These are phyloP conservation scores for Leucophenga varia DNA, from an alignment of 1,140 invertebrate genomes.

Conservation along the genomic window DNA sequence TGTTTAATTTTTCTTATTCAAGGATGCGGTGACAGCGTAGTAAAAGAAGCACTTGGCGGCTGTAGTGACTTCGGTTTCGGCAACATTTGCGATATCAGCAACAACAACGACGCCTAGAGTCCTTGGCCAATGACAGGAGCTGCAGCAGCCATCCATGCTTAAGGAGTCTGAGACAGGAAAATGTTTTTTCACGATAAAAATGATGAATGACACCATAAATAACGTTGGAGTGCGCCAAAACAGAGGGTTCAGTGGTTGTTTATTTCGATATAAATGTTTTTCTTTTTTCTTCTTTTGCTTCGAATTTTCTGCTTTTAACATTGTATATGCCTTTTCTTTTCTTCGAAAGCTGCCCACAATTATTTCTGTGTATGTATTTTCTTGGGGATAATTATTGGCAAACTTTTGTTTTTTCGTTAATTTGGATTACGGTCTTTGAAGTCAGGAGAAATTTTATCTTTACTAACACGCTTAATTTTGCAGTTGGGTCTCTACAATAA, in stretches of 20 bases:
- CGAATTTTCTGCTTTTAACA: slow-evolving; percentile 27
- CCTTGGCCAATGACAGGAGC: slow-evolving; percentile 44
- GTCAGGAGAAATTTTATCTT: no score
- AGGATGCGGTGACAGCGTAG: slow-evolving; percentile 38
- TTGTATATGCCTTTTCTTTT: no score
- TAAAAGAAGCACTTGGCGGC: no score
- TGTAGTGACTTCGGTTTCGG: slow-evolving; percentile 5
- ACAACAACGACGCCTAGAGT: slow-evolving; percentile 48
- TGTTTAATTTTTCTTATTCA: slow-evolving; percentile 50
- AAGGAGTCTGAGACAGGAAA: slow-evolving; percentile 54
- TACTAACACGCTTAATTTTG: no score
- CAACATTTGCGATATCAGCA: slow-evolving; percentile 22
- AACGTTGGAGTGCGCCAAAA: slow-evolving; percentile 53
- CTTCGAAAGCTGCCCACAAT: no score
- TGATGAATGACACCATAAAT: slow-evolving; percentile 57
- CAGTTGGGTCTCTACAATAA: no score
- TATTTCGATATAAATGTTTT: slow-evolving; percentile 56
- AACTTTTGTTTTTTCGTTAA: no score
- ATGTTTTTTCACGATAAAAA: slow-evolving; percentile 57
- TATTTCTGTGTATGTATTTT: no score
- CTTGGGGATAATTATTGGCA: no score
- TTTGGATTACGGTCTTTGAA: no score
- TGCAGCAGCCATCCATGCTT: slow-evolving; percentile 24
- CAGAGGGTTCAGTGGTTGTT: slow-evolving; percentile 55
- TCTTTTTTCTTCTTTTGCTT: slow-evolving; percentile 29